phyloP scores from a whole-genome alignment of 2,797 vertebrate species.

The Sebastiscus tertius region DNA sequence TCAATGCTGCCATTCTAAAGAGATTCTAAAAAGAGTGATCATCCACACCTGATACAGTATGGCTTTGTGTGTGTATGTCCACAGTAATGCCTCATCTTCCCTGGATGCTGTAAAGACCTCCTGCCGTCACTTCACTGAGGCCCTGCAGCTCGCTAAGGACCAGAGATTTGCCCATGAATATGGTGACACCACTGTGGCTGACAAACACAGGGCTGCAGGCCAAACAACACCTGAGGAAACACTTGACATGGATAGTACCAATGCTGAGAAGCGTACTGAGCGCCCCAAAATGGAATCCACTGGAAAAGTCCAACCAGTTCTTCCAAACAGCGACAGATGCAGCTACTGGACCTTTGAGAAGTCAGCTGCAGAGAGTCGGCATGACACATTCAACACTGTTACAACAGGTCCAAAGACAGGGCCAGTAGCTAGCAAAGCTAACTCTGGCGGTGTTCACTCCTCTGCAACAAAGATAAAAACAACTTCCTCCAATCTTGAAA shows the following conservation, averaged over 20 bases:
- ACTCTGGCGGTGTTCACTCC: neutral
- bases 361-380: conserved; percentile 2
- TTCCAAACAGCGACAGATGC: neutral
- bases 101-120: conserved; percentile 69
- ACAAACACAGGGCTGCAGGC: conserved; percentile 43
- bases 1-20: neutral
- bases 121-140: conserved; percentile 78
- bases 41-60: neutral
- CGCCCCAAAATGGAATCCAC: conserved; percentile 39
- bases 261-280: conserved; percentile 18
- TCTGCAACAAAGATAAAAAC: conserved; percentile 33
- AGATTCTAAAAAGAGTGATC: neutral
- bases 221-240: neutral
- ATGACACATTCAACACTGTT: neutral
- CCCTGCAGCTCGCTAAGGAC: conserved; percentile 85
- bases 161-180: conserved; percentile 88
- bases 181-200: conserved; percentile 58
- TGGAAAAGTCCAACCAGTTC: conserved; percentile 1
- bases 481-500: neutral
- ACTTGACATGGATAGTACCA: neutral
- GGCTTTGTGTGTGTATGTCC: conserved; percentile 7
- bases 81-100: conserved; percentile 67
- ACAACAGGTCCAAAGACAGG: too few species aligned
- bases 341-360: neutral
- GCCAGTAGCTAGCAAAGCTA: neutral